A percentile compares a stretch with the other conserved stretches of the same genome.
Conservation (phyloP, 2,888 invertebrate genomes). For the Chaitophorus viminalis region DNA sequence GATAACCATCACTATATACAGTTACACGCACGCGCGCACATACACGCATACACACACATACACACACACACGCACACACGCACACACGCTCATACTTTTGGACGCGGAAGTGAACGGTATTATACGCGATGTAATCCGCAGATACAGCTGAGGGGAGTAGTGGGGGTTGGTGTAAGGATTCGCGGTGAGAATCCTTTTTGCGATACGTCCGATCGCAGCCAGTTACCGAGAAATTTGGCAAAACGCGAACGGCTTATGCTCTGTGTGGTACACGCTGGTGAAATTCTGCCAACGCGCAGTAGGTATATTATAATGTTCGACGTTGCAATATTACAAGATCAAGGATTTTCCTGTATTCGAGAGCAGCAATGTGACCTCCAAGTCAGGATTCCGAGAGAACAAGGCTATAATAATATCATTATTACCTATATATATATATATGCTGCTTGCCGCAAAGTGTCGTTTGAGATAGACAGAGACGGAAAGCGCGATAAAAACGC, state of each 20-base stretch:
- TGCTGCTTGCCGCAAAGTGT: no score
- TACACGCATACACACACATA: background rate
- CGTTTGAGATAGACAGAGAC: background rate
- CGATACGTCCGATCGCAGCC: background rate
- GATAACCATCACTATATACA: slow-evolving; percentile 43
- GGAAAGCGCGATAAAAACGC: background rate
- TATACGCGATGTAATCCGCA: slow-evolving; percentile 13
- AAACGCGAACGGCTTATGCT: background rate
- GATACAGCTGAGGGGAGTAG: background rate
- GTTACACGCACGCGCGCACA: no score
- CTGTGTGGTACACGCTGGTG: background rate
- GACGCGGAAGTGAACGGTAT: slow-evolving; percentile 47
- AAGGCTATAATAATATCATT: slow-evolving; percentile 9
- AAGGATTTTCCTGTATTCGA: slow-evolving; percentile 40
- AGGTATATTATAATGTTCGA: background rate
- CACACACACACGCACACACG: background rate
- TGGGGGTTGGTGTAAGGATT: background rate
- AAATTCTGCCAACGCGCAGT: background rate
- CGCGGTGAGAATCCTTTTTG: background rate
- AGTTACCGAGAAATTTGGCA: slow-evolving; percentile 29
- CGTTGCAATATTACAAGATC: slow-evolving; percentile 46
- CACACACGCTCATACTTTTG: background rate
- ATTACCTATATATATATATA: no score
- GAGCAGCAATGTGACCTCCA: slow-evolving; percentile 32
- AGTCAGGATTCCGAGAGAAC: slow-evolving; percentile 9